These are phyloP conservation scores for Ormyrus labotus DNA, from an alignment of 2,888 invertebrate genomes.

Conservation along the genomic window DNA sequence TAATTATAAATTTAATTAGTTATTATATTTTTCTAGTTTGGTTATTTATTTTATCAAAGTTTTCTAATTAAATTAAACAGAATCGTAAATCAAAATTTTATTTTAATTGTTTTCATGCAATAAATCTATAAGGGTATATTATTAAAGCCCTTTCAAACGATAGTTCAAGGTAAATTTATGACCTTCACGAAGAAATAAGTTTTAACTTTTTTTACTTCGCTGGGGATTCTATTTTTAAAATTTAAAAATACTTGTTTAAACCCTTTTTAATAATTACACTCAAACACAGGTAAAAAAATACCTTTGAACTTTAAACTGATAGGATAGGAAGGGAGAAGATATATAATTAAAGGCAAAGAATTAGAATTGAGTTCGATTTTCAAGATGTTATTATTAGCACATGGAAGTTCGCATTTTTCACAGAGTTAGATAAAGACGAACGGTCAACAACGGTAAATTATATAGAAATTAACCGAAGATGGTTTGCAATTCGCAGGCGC, in stretches of 20 bases:
- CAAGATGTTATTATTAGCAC: slow-evolving; percentile 74
- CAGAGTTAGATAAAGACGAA: slow-evolving; percentile 67
- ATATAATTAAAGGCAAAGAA: neutral
- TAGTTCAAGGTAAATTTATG: slow-evolving; percentile 15
- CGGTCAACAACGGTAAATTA: slow-evolving; percentile 68
- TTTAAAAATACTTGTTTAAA: neutral
- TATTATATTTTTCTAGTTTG: too few relatives aligned
- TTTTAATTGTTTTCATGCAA: neutral
- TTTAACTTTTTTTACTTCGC: slow-evolving; percentile 27
- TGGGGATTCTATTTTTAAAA: neutral
- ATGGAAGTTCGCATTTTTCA: slow-evolving; percentile 71
- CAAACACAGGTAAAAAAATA: too few relatives aligned
- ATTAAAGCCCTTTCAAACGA: slow-evolving; percentile 15
- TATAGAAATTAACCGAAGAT: slow-evolving; percentile 58
- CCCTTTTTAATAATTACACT: neutral
- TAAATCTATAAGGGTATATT: slow-evolving; percentile 2
- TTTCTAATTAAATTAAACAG: too few relatives aligned
- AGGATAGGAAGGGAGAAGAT: neutral
- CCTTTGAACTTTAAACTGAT: too few relatives aligned
- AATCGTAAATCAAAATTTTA: neutral
- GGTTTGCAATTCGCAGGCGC: slow-evolving; percentile 38
- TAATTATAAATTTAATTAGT: too few relatives aligned
- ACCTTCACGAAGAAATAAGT: slow-evolving; percentile 9
- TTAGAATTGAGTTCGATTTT: slow-evolving; percentile 51
- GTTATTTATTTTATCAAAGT: too few relatives aligned